phyloP scores from a whole-genome alignment of 1,140 invertebrate genomes.

The Oryctes rhinoceros region DNA sequence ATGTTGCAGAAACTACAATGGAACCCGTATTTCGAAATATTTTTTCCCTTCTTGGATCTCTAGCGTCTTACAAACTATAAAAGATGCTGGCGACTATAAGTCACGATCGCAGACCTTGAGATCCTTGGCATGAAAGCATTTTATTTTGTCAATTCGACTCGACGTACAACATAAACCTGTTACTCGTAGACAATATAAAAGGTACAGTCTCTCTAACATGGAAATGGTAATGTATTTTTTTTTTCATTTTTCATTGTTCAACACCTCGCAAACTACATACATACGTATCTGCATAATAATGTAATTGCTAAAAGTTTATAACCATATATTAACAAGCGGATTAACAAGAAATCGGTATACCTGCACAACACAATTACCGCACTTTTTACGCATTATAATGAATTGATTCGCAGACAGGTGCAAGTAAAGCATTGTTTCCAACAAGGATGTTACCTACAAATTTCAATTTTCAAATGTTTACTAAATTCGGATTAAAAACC shows the following conservation, averaged over 20 bases:
- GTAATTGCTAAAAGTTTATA: no score
- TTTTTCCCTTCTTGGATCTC: slow-evolving; percentile 8
- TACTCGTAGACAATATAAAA: slow-evolving; percentile 19
- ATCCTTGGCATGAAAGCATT: slow-evolving; percentile 17
- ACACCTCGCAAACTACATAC: neutral
- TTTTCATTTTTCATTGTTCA: neutral
- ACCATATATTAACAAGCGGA: no score
- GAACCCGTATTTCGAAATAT: slow-evolving; percentile 5
- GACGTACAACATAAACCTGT: slow-evolving; percentile 17
- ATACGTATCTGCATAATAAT: no score
- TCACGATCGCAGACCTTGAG: slow-evolving; percentile 20
- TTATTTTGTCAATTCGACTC: slow-evolving; percentile 18
- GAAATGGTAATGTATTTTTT: neutral
- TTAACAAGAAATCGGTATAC: no score
- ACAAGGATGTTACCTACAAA: no score
- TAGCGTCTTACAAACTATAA: slow-evolving; percentile 13
- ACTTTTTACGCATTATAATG: no score
- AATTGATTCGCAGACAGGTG: no score
- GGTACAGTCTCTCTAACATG: neutral
- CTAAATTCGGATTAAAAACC: no score
- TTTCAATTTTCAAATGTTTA: no score
- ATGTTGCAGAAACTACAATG: slow-evolving; percentile 10
- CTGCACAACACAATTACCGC: no score
- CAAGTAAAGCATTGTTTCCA: no score
- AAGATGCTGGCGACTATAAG: slow-evolving; percentile 21